These are phyloP conservation scores for Phrynocephalus versicolor DNA, from an alignment of 2,113 vertebrate genomes.

Conservation along the genomic window DNA sequence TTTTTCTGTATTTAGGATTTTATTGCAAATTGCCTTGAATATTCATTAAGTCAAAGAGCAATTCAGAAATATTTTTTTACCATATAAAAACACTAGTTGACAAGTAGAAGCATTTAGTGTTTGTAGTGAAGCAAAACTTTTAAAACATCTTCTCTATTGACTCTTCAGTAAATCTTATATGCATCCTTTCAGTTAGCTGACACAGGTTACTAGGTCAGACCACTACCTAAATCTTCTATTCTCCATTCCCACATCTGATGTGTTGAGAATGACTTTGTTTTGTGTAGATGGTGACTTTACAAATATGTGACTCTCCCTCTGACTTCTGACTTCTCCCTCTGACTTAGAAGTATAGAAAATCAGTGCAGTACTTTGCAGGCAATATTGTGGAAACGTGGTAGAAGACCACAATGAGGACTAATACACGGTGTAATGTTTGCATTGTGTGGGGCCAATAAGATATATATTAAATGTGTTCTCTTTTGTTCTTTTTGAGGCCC, in stretches of 20 bases:
- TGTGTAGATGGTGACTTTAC: too few species aligned
- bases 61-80: not conserved
- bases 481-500: not conserved
- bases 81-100: not conserved
- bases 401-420: not conserved
- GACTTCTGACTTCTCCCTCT: not conserved
- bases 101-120: not conserved
- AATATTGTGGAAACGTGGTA: not conserved
- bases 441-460: not conserved
- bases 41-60: not conserved
- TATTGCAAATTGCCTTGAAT: not conserved
- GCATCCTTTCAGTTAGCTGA: not conserved
- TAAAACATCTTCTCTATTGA: not conserved
- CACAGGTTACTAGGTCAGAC: not conserved
- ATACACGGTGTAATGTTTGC: not conserved
- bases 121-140: not conserved
- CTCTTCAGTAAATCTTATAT: not conserved
- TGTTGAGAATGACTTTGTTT: too few species aligned
- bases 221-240: too few species aligned
- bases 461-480: not conserved
- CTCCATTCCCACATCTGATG: too few species aligned
- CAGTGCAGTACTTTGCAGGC: not conserved
- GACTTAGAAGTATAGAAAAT: not conserved
- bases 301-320: too few species aligned
- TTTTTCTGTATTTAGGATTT: not conserved